Evolutionary conservation across 30 jellyfish, hydroid and myxozoan genomes (phyloP).

Genomic region (Hydractinia echinata): DNA sequence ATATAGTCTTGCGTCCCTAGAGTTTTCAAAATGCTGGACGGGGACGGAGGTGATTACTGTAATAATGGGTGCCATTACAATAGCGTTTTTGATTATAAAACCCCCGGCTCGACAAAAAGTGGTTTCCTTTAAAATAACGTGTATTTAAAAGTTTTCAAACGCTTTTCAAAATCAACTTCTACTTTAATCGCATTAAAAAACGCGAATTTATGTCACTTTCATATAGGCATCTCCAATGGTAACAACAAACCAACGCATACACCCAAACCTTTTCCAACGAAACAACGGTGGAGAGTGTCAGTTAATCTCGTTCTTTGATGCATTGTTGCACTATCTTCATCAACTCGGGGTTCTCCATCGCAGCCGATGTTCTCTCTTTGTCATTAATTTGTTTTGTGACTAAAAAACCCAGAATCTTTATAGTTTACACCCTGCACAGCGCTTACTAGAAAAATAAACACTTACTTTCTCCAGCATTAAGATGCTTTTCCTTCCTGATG

Average conservation of each 20-base stretch:
- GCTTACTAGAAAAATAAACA: not conserved
- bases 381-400: slow-evolving; percentile 57
- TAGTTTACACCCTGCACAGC: not conserved
- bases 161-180: no score
- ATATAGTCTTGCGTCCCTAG: no score
- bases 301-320: not conserved
- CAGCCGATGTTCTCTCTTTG: slow-evolving; percentile 66
- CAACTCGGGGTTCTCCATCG: slow-evolving; percentile 63
- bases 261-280: not conserved
- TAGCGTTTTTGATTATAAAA: no score
- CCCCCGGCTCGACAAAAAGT: no score
- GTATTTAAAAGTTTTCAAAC: no score
- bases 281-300: not conserved
- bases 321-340: slow-evolving; percentile 41
- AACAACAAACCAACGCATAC: not conserved
- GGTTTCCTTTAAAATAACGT: no score
- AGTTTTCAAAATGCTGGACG: no score
- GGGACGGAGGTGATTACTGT: no score
- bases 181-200: no score
- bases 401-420: not conserved
- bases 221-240: not conserved
- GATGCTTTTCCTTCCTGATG: slow-evolving; percentile 26
- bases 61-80: no score
- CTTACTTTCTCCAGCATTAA: slow-evolving; percentile 46
- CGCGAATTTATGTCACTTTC: no score